A percentile compares a stretch with the other conserved stretches of the same genome.
Conservation (phyloP, 2,797 vertebrate genomes). For the Trematocara caparti region DNA sequence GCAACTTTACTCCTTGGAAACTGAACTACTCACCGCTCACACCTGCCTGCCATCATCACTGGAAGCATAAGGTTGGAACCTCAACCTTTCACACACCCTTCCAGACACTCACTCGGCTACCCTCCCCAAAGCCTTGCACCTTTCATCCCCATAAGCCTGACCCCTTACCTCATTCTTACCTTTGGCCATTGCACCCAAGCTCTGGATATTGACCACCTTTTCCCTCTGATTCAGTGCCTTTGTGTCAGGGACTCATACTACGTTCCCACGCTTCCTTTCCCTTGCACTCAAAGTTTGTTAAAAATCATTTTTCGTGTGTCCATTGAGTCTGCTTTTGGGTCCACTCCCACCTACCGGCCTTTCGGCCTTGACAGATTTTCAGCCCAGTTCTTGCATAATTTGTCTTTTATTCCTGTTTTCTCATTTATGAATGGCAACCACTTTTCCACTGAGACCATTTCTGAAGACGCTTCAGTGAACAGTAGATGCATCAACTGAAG, state of each 20-base stretch:
- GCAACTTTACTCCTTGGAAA: background rate
- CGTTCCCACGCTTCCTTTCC: background rate
- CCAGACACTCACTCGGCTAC: background rate
- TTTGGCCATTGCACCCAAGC: background rate
- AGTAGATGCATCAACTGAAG: background rate
- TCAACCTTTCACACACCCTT: background rate
- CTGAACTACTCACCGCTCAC: background rate
- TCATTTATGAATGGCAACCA: background rate
- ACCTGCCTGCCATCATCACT: background rate
- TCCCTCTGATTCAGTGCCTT: fast-evolving
- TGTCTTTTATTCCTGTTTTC: background rate
- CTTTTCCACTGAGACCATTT: background rate
- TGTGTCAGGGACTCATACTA: background rate
- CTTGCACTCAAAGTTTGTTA: background rate
- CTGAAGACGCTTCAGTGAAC: background rate
- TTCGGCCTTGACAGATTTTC: fast-evolving
- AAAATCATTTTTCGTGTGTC: background rate
- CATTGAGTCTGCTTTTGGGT: background rate
- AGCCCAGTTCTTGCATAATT: background rate
- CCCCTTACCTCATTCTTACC: background rate
- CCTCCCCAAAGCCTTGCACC: background rate
- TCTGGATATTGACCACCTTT: background rate
- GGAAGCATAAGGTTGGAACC: background rate
- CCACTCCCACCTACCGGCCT: background rate
- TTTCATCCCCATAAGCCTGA: background rate